phyloP scores from a whole-genome alignment of 2,888 invertebrate genomes.

The Nematopogon swammerdamellus region DNA sequence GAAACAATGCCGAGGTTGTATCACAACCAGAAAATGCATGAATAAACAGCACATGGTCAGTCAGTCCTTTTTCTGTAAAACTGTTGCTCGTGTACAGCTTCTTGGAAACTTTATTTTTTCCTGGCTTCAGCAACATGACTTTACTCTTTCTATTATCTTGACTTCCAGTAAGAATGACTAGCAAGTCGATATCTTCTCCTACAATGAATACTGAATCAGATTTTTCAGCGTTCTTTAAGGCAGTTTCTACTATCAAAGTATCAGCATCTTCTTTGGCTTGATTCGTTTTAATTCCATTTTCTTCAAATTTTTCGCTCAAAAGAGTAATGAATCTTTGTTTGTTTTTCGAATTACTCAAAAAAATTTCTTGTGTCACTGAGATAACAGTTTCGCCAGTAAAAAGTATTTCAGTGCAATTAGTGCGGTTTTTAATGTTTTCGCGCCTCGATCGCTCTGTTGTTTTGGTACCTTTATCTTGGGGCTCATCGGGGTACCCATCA shows the following conservation, averaged over 20 bases:
- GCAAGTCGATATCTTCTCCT: constrained; percentile 15
- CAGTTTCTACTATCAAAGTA: constrained; percentile 2
- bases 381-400: constrained; percentile 10
- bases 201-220: constrained; percentile 11
- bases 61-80: constrained; percentile 1
- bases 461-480: constrained; percentile 11
- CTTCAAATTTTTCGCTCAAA: constrained; percentile 7
- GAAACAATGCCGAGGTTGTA: constrained; percentile 11
- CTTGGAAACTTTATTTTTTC: constrained; percentile 4
- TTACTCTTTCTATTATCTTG: constrained; percentile 4
- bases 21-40: constrained; percentile 12
- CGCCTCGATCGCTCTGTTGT: constrained; percentile 11
- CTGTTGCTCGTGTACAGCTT: not conserved
- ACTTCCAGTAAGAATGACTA: constrained; percentile 14
- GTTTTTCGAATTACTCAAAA: constrained; percentile 13
- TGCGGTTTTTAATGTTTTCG: constrained; percentile 1
- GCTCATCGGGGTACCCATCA: constrained; percentile 13
- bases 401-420: constrained; percentile 10
- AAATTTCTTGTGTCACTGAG: constrained; percentile 13
- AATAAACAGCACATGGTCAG: constrained; percentile 10
- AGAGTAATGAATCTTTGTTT: constrained; percentile 13
- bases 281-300: not conserved
- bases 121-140: constrained; percentile 6
- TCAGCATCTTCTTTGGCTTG: constrained; percentile 4
- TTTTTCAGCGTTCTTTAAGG: not conserved